Evolutionary conservation across 2,113 vertebrate species (phyloP).

Genomic region (Setophaga kirtlandii): DNA sequence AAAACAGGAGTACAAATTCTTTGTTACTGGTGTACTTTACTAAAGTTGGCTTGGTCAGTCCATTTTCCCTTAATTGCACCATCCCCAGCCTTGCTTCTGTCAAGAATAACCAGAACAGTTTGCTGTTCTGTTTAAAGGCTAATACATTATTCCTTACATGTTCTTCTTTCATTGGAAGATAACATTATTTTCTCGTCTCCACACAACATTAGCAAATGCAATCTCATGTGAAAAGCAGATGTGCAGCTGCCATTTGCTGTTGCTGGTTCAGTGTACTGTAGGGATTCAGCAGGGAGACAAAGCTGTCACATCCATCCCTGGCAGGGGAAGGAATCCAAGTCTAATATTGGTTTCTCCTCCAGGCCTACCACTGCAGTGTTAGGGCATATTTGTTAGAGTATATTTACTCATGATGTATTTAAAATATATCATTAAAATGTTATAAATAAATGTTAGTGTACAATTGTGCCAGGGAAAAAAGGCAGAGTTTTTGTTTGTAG

Average conservation of each 20-base stretch:
- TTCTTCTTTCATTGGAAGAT: background rate
- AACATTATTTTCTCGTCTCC: background rate
- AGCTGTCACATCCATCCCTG: background rate
- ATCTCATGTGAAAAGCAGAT: background rate
- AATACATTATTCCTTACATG: background rate
- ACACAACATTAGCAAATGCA: background rate
- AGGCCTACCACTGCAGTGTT: background rate
- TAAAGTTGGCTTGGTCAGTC: background rate
- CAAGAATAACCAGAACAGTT: background rate
- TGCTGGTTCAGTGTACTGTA: background rate
- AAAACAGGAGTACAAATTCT: background rate
- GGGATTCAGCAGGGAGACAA: background rate
- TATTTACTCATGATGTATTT: background rate
- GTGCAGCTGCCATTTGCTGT: background rate
- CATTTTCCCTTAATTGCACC: background rate
- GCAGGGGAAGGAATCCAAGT: background rate
- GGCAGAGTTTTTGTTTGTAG: accelerated
- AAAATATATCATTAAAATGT: background rate
- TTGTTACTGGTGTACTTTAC: background rate
- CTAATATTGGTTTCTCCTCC: background rate
- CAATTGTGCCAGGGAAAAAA: background rate
- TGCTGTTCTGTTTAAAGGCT: background rate
- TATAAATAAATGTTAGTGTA: background rate
- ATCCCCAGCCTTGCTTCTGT: background rate
- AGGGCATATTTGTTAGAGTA: background rate